phyloP scores from a whole-genome alignment of 1,140 invertebrate species.

The Hermetia illucens region DNA sequence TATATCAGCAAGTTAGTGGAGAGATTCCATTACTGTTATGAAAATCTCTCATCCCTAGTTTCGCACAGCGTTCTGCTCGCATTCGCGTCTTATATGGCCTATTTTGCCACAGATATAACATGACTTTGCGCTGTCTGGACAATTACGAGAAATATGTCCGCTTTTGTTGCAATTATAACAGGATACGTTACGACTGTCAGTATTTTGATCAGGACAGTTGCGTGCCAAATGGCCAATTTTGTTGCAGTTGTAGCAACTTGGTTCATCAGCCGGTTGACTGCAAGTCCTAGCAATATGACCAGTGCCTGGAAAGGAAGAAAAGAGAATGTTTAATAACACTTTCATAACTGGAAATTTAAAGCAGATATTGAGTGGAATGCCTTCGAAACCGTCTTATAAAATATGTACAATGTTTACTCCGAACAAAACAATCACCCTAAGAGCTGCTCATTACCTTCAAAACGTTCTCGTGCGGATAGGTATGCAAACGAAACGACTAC shows the following conservation, averaged over 20 bases:
- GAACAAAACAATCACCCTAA: background rate
- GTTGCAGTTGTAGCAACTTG: constrained; percentile 78
- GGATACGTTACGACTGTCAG: constrained; percentile 40
- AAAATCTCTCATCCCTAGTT: too few relatives aligned
- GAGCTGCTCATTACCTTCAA: too few relatives aligned
- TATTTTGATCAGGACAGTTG: constrained; percentile 55
- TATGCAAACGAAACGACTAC: too few relatives aligned
- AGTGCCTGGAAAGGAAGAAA: constrained; percentile 43
- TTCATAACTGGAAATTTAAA: too few relatives aligned
- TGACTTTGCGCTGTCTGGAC: constrained; percentile 66
- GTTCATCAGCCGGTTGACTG: constrained; percentile 60
- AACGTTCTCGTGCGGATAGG: too few relatives aligned
- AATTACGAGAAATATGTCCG: constrained; percentile 80
- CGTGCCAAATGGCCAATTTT: constrained; percentile 78
- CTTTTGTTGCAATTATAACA: constrained; percentile 84
- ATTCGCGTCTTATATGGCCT: constrained; percentile 81
- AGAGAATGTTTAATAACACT: too few relatives aligned
- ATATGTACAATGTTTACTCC: background rate
- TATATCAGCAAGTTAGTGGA: too few relatives aligned
- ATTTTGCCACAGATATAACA: constrained; percentile 82
- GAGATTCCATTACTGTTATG: too few relatives aligned
- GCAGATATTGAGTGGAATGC: too few relatives aligned
- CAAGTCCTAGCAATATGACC: constrained; percentile 86
- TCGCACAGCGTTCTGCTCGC: constrained; percentile 49
- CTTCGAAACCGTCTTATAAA: background rate